Percentiles rank a stretch among this genome's conserved stretches.
These are phyloP conservation scores for Mesorhabditis spiculigera DNA, from an alignment of 2,888 invertebrate species.

Conservation along the genomic window DNA sequence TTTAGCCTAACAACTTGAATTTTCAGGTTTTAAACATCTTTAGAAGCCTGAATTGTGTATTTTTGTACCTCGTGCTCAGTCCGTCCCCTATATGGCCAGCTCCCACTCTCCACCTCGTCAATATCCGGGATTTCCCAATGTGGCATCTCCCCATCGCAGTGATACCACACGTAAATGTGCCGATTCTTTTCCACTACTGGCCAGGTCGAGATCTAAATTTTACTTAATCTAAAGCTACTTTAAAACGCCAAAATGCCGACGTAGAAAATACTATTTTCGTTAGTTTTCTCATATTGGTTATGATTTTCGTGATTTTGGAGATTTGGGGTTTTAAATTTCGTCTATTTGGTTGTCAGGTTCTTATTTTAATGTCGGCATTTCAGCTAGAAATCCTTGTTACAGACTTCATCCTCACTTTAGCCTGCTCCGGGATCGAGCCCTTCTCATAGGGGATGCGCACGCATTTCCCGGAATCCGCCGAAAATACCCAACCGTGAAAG, in stretches of 20 bases:
- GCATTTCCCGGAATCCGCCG: constrained; percentile 73
- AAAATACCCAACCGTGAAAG: constrained; percentile 82
- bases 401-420: constrained; percentile 61
- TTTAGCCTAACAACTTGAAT: no score
- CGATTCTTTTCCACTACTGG: constrained; percentile 71
- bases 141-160: constrained; percentile 72
- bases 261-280: no score
- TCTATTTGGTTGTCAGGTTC: no score
- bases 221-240: not conserved
- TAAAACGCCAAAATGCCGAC: no score
- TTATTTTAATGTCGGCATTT: no score
- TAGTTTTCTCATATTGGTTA: not conserved
- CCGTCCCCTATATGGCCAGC: constrained; percentile 72
- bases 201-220: constrained; percentile 69
- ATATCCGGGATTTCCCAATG: constrained; percentile 70
- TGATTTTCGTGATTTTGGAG: not conserved
- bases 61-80: constrained; percentile 69
- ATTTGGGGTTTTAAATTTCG: no score
- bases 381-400: no score
- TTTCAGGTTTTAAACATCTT: no score
- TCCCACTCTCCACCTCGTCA: constrained; percentile 64
- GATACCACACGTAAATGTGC: constrained; percentile 78
- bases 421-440: constrained; percentile 67
- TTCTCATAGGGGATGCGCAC: constrained; percentile 73
- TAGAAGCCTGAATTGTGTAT: no score